phyloP scores from a whole-genome alignment of 2,113 vertebrate genomes.

The Elaphurus davidianus region DNA sequence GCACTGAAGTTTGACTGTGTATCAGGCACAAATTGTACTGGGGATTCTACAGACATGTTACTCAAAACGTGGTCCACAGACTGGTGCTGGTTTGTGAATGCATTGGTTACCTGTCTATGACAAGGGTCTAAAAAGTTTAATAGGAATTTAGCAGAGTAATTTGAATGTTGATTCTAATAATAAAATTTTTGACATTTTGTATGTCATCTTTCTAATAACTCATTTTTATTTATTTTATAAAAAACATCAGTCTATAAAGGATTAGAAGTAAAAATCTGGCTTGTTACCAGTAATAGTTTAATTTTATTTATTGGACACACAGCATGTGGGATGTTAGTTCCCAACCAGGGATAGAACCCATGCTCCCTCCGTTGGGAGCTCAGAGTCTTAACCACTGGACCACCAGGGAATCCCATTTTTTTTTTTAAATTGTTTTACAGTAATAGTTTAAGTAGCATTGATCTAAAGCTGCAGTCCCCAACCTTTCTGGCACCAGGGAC shows the following conservation, averaged over 20 bases:
- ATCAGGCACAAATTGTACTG: neutral
- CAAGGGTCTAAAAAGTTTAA: neutral
- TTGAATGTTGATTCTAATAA: neutral
- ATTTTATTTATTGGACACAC: neutral
- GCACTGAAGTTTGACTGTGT: neutral
- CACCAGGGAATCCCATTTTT: no score
- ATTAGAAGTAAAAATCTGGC: neutral
- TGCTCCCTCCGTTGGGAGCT: no score
- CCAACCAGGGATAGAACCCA: no score
- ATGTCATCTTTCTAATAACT: slow-evolving; percentile 19
- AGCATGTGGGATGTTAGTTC: no score
- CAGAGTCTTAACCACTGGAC: no score
- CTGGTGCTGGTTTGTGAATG: neutral
- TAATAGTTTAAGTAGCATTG: neutral
- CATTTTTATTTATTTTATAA: neutral
- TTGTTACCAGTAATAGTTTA: neutral
- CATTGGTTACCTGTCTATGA: neutral
- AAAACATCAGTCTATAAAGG: neutral
- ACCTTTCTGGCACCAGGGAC: neutral
- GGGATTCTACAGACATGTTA: neutral
- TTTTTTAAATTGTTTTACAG: neutral
- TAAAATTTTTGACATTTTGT: neutral
- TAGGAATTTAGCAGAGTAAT: neutral
- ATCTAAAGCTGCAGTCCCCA: neutral
- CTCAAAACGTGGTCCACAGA: neutral